Base-by-base conservation (phyloP, 2,113 vertebrate genomes). In the Odocoileus virginianus region DNA sequence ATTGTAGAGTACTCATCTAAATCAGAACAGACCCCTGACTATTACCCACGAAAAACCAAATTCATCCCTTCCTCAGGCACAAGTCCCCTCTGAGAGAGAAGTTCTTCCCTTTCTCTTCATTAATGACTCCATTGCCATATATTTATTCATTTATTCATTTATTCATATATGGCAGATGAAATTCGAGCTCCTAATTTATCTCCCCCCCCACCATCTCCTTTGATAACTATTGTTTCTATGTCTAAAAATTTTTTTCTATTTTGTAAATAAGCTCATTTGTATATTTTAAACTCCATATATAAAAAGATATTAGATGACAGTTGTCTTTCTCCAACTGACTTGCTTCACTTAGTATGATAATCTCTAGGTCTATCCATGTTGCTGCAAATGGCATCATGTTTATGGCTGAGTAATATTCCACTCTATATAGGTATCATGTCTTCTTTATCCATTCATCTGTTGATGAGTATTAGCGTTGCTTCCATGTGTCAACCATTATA, bases 61-160 rank as follows among this genome's bases (percentile, higher is more conserved):
- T 3, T 25, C 40, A 58, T 15, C 19, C 60, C 55, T 23, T 71
- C 8, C 89, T 57, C 43, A 87, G 47, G 43, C 5, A 40, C 28
- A 64, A 16, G 12, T 19, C 76, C 82, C 36, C 17, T 47, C 47
- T n/a, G 11, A 36, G 13, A 50, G 13, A 28, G 58, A 74, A 11
- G 27, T 16, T n/a, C 23, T 25, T n/a, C 15, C 83, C 76, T 25
- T 92, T 21, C 3, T 40, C 86, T 10, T 87, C 76, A 74, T 21
- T 82, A n/a, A 67, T n/a, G 55, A 79, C 61, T 78, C 83, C 40
- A 19, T 52, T 57, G 54, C 54, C 84, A 76, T 36, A 27, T n/a
- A 64, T 50, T 36, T 81, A 90, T 5, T 91, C 91, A 86, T 50
- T 36, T 81, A 90, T 5, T 91, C 91, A 86, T 50, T 54, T 86